These are phyloP conservation scores for Brachyalestes nurse DNA, from an alignment of 2,797 vertebrate genomes.

Conservation along the genomic window DNA sequence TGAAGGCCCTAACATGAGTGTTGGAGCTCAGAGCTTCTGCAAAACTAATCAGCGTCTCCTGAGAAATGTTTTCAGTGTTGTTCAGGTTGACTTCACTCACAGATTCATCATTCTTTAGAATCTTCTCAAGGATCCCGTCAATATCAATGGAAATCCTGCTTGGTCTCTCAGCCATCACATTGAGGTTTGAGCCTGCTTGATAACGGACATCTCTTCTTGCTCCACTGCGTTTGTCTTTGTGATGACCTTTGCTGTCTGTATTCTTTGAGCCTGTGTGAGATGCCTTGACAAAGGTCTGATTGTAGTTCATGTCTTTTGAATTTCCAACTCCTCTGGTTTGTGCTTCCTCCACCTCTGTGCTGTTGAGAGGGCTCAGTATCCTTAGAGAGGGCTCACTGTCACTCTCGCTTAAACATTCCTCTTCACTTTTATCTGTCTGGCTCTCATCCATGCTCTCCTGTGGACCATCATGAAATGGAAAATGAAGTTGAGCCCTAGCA, in stretches of 20 bases:
- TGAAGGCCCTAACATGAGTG: slow-evolving; percentile 83
- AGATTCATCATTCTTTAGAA: slow-evolving; percentile 78
- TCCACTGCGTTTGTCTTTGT: neutral
- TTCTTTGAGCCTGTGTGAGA: slow-evolving; percentile 23
- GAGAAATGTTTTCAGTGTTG: slow-evolving; percentile 89
- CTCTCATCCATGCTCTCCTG: slow-evolving; percentile 65
- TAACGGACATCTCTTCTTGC: neutral
- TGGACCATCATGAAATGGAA: slow-evolving; percentile 69
- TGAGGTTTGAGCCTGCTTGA: slow-evolving; percentile 50
- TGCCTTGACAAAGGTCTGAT: neutral
- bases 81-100: slow-evolving; percentile 89
- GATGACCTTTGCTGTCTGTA: neutral
- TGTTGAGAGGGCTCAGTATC: slow-evolving; percentile 50
- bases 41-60: slow-evolving; percentile 82
- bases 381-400: slow-evolving; percentile 72
- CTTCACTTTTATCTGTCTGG: slow-evolving; percentile 73
- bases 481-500: slow-evolving; percentile 59
- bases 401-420: slow-evolving; percentile 74
- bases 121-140: slow-evolving; percentile 85
- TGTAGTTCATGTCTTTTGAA: slow-evolving; percentile 58
- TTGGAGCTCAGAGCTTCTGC: slow-evolving; percentile 85
- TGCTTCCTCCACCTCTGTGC: slow-evolving; percentile 56
- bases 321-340: slow-evolving; percentile 30
- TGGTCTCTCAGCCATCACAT: slow-evolving; percentile 67
- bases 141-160: slow-evolving; percentile 85